Base-by-base conservation (phyloP, 2,113 vertebrate species). In the Corydoras maculifer region DNA sequence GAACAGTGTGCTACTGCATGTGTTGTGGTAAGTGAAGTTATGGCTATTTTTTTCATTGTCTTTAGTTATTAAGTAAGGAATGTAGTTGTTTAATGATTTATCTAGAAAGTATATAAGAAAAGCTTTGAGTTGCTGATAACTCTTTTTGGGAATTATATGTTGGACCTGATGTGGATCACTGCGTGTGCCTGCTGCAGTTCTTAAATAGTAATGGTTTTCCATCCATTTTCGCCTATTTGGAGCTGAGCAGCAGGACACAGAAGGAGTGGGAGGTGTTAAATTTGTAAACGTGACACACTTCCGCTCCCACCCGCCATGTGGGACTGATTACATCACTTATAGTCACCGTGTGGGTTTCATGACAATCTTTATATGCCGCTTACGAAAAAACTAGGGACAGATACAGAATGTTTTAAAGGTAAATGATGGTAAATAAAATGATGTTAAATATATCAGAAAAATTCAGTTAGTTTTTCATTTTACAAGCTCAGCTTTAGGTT, bases 241-340 rank as follows among this genome's bases (percentile, higher is more conserved):
- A 53, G 10, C 51, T 10, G 13, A 10, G 51, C 10, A 53, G 51
- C 9, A 53, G 51, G 51, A 53, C 11, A 53, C 51, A 53, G 51
- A 53, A 60, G 55, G 62, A 15, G 50, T 65, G 55, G 70, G 61
- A 68, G 62, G 58, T 74, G 58, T 55, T 62, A 32, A 68, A 68
- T 67, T 11, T 14, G 57, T 29, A 59, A 74, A 68, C 51, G 58
- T 68, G 72, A 68, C 58, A 62, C 58, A 48, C 49, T 30, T 50
- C 15, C 3, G 25, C 58, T 68, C 58, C 65, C 72, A 74, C 50
- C 30, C 43, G 60, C 72, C 71, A 73, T 74, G 53, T 62, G 72
- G 10, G 32, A 48, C 15, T 43, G 18, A 59, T 9, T 15, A 10
- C 31, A 67, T 35, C 58, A 54, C 4, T 4, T 30, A 58, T 57